Base-by-base conservation (phyloP, 2,797 vertebrate genomes). In the Sebastes melanostomus region DNA sequence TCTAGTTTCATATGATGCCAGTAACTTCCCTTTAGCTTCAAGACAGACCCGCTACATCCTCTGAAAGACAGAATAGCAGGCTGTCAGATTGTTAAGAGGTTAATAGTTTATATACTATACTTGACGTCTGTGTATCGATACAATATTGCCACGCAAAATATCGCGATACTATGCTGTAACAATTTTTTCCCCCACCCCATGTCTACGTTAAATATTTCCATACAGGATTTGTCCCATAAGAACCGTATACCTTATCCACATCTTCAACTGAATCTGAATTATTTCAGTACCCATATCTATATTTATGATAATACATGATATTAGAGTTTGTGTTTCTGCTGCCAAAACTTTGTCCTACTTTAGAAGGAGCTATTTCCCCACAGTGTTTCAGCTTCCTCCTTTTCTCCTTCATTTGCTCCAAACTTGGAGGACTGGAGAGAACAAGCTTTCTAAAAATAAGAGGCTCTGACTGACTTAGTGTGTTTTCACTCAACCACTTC, bases 401-500 rank as follows among this genome's bases (percentile, higher is more conserved):
- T 55, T 75, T 75, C 20, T 52, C 46, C 60, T 65, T 71, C 29
- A 56, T 72, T 78, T 66, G 27, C 58, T 30, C n/a, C 4, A 38
- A 71, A 75, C 16, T 32, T 60, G 12, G 18, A 63, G 2, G 2
- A 42, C 22, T 5, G 12, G 16, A 36, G 68, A 54, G 72, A 54
- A 25, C 24, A 62, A 38, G 3, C 58, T 42, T 59, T 66, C 54
- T 67, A 85, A 56, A 78, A 78, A 77, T 76, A 78, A 42, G 8
- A 68, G 9, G 8, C 6, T 75, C 58, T 36, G 66, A 65, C 34
- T 60, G 66, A 81, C 11, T 63, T 14, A 75, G 66, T 67, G 24
- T 52, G 32, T 83, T 90, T 89, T 72, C 65, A 80, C 78, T 74
- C 76, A 24, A 25, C 56, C 50, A 5, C 52, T 72, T 86, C 70